phyloP scores from a whole-genome alignment of 2,113 vertebrate species.

The Ariopsis seemanni region DNA sequence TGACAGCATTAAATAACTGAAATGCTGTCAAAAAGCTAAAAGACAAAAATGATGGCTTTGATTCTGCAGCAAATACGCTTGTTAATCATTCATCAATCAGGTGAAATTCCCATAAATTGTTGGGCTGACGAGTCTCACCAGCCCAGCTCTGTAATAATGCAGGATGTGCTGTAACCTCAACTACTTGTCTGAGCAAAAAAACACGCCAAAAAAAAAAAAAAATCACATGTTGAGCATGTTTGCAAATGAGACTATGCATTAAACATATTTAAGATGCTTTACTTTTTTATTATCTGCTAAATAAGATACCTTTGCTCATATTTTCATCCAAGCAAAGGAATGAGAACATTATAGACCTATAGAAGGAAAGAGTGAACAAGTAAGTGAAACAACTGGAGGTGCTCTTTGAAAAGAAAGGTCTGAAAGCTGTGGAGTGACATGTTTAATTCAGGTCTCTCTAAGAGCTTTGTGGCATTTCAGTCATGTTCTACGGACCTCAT shows the following conservation, averaged over 20 bases:
- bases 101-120: background rate
- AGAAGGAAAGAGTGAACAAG: slow-evolving; percentile 20
- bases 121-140: background rate
- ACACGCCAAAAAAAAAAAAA: background rate
- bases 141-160: slow-evolving; percentile 22
- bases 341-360: background rate
- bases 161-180: background rate
- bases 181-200: background rate
- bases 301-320: background rate
- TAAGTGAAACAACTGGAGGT: background rate
- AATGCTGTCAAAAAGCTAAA: slow-evolving; percentile 20
- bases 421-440: slow-evolving; percentile 22
- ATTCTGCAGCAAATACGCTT: background rate
- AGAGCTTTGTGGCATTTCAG: slow-evolving; percentile 48
- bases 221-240: background rate
- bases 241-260: background rate
- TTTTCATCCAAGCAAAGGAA: background rate
- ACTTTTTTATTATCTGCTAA: background rate
- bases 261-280: background rate
- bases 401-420: slow-evolving; percentile 27
- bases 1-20: slow-evolving; percentile 13
- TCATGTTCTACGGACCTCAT: slow-evolving; percentile 22
- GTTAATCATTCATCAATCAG: slow-evolving; percentile 25
- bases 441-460: slow-evolving; percentile 48
- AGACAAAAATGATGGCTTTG: slow-evolving; percentile 17